Conservation (phyloP, 1,140 invertebrate species). For the Camponotus floridanus region DNA sequence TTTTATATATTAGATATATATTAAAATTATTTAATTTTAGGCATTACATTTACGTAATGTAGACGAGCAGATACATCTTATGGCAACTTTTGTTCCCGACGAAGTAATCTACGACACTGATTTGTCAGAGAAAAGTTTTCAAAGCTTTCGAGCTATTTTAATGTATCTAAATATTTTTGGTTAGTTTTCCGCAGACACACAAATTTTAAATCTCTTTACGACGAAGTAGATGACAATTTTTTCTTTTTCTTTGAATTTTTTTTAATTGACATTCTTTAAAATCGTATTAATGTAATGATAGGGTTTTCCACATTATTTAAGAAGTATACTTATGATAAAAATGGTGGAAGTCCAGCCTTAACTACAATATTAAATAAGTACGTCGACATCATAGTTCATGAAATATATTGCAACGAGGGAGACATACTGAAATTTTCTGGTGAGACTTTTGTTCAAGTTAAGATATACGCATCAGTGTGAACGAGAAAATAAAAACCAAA, state of each 20-base stretch:
- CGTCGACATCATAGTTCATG: slow-evolving; percentile 71
- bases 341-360: slow-evolving; percentile 75
- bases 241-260: too few species aligned
- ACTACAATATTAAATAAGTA: slow-evolving; percentile 75
- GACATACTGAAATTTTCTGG: slow-evolving; percentile 80
- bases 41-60: slow-evolving; percentile 43
- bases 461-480: neutral
- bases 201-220: neutral
- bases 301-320: slow-evolving; percentile 73
- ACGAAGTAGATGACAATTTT: neutral
- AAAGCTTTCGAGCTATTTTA: slow-evolving; percentile 63
- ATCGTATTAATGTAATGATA: slow-evolving; percentile 33
- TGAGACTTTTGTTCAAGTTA: slow-evolving; percentile 8
- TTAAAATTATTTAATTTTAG: slow-evolving; percentile 41
- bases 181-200: neutral
- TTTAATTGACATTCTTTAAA: slow-evolving; percentile 6
- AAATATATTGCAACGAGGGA: slow-evolving; percentile 75
- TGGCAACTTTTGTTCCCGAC: slow-evolving; percentile 77
- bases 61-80: slow-evolving; percentile 45
- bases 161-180: slow-evolving; percentile 65
- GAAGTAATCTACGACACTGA: slow-evolving; percentile 71
- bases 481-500: neutral
- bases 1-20: too few species aligned
- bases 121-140: slow-evolving; percentile 44
- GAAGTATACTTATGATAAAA: slow-evolving; percentile 68